Evolutionary conservation across 2,888 invertebrate species (phyloP), one percentile per base, ranked within the genome.

Genomic region (Maniola hyperantus): DNA sequence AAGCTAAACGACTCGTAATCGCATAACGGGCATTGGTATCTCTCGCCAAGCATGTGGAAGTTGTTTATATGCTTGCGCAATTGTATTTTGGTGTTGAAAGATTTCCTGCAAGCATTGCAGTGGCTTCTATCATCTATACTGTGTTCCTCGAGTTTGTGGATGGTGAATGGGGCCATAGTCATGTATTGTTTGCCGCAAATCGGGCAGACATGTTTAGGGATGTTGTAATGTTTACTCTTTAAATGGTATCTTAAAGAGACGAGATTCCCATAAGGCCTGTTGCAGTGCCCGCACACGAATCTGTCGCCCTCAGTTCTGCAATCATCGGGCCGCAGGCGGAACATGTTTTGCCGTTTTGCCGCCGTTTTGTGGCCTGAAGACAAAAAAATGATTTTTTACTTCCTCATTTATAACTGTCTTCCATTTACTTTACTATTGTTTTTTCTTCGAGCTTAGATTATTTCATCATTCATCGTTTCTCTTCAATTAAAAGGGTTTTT

Each of bases 11-110:
- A 80, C 39, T 87, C 88, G 61, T 83, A 90, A 0, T 89, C 88
- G 59, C 91, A 91, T 2, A 77, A 72, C 1, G 83, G 79, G 42
- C 90, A 91, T 39, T 84, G 83, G 20, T 80, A 78, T 51, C 80
- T 82, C 68, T 83, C 82, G 0, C 91, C 91, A 0, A 91, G 70
- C 89, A 89, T 90, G 20, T 91, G 91, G 34, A 83, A 91, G 10
- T 77, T 83, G 64, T 88, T 85, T 0, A 79, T 84, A 34, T 91
- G 91, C 20, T 81, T 85, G 0, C 77, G 61, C 0, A 90, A 63
- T 36, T 87, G 87, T 0, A 80, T 73, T 69, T 83, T 82, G 0
- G 84, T 82, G 70, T 88, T 88, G 67, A 88, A 91, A 0, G 64
- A 72, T 1, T 81, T 81, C 13, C 84, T 84, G 73, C 91, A 91